Evolutionary conservation across 2,888 invertebrate species (phyloP), one percentile per base, ranked within the genome.

Genomic region (Osmoderma eremita): DNA sequence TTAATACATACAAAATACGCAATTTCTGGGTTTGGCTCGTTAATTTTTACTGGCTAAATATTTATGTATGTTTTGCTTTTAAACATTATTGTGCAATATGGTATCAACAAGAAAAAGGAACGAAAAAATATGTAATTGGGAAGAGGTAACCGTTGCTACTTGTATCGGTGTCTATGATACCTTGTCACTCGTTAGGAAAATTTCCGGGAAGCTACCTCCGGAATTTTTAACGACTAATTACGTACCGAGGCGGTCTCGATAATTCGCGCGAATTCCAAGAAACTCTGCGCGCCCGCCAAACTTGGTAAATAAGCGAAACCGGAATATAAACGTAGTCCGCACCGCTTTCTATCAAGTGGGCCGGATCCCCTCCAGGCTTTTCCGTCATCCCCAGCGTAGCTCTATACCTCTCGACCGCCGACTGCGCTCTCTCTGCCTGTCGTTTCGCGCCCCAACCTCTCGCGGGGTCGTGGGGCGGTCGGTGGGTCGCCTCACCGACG

Each of bases 391-490:
- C 66, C 62, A 51, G 63, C 48, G 30, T 58, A 51, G 67, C 70
- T 56, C 41, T 61, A 64, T 67, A 67, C 65, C 64, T 65, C 63
- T 65, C 67, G 58, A 69, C 69, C 66, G 71, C 69, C 68, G 67
- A 69, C 71, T 68, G 69, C 68, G 68, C 67, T 62, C 66, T 66
- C 68, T 61, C 67, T 68, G 64, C 54, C 67, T 68, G 64, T 69
- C 68, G 63, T 48, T 61, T 65, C 65, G 54, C 63, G 3, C 53
- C 61, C 45, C 58, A 61, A 56, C 63, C 54, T 61, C 61, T 64
- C 50, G 24, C 38, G 13, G 49, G 22, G 18, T 30, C n/a, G 56
- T 5, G 13, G 17, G 42, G 45, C 8, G 58, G 58, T 53, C 53
- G 53, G 38, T 48, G 48, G 63, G 24, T 45, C 45, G 30, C 30